Evolutionary conservation across 2,888 invertebrate species (phyloP).

Genomic region (Crocallis elinguaria): DNA sequence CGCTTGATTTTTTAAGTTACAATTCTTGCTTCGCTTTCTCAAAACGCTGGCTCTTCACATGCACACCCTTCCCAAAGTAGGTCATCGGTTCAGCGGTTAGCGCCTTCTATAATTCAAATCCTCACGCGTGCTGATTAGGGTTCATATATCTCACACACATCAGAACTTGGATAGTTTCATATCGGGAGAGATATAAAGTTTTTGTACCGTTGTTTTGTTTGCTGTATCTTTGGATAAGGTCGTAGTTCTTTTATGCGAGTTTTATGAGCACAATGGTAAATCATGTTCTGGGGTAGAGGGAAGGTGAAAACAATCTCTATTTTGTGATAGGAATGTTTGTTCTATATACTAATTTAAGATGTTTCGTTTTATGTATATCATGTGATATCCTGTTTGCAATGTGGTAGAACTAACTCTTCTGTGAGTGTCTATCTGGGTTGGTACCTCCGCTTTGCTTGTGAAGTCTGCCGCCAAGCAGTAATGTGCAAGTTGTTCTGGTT

Average conservation of each 20-base stretch:
- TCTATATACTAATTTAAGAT: no score
- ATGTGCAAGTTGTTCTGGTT: no score
- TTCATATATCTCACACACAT: constrained; percentile 17
- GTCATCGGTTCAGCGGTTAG: constrained; percentile 59
- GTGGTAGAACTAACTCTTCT: no score
- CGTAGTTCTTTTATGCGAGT: constrained; percentile 13
- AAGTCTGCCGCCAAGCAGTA: no score
- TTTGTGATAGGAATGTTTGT: not conserved
- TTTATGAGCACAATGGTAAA: constrained; percentile 4
- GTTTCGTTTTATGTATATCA: no score
- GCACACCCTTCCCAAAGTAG: constrained; percentile 33
- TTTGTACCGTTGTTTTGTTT: constrained; percentile 16
- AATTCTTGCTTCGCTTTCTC: not conserved
- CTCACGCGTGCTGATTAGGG: constrained; percentile 31
- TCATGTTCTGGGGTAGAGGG: constrained; percentile 1
- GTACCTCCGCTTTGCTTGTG: no score
- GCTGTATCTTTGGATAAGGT: not conserved
- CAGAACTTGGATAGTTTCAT: constrained; percentile 12
- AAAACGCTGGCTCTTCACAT: constrained; percentile 4
- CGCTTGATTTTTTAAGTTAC: no score
- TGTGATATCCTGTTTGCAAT: no score
- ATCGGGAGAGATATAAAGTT: constrained; percentile 14
- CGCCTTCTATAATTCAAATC: constrained; percentile 57
- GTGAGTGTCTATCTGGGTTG: no score
- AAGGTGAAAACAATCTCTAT: not conserved